These are phyloP conservation scores for Pollimyrus isidori DNA, from an alignment of 2,113 vertebrate species.

Conservation along the genomic window DNA sequence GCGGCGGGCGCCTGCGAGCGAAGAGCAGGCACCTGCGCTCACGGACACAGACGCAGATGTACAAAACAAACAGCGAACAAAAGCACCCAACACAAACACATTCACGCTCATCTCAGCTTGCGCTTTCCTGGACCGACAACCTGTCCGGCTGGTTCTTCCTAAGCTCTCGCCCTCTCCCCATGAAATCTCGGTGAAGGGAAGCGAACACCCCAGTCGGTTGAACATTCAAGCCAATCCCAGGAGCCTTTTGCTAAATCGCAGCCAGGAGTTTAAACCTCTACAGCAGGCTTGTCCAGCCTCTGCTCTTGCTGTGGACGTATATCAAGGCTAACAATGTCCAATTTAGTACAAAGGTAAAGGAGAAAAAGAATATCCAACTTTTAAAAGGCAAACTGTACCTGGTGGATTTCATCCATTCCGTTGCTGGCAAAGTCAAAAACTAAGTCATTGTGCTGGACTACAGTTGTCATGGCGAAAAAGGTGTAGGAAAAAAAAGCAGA, in stretches of 20 bases:
- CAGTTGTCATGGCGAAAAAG: constrained; percentile 66
- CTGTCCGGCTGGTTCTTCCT: constrained; percentile 20
- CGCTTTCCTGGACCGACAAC: constrained; percentile 43
- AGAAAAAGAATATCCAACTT: not conserved
- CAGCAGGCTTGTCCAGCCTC: not conserved
- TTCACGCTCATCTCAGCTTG: constrained; percentile 34
- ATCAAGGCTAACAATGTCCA: not conserved
- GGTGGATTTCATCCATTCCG: constrained; percentile 75
- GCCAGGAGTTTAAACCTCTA: not conserved
- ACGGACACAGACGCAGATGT: constrained; percentile 31
- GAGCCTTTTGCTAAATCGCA: not conserved
- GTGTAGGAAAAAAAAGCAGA: constrained; percentile 28
- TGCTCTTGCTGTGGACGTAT: not conserved
- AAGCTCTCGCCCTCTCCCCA: not conserved
- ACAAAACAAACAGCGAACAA: constrained; percentile 42
- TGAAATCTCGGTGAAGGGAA: not conserved
- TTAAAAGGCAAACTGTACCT: constrained; percentile 45
- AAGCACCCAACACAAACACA: constrained; percentile 45
- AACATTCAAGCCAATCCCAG: not conserved
- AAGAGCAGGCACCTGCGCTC: constrained; percentile 17
- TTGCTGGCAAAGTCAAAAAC: constrained; percentile 81
- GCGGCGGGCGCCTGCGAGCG: not conserved
- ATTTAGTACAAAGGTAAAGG: too few species aligned
- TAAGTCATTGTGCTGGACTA: constrained; percentile 69
- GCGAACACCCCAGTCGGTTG: not conserved